Evolutionary conservation across 2,113 vertebrate genomes (phyloP), one percentile per base, ranked within the genome.

Genomic region (Eira barbara): DNA sequence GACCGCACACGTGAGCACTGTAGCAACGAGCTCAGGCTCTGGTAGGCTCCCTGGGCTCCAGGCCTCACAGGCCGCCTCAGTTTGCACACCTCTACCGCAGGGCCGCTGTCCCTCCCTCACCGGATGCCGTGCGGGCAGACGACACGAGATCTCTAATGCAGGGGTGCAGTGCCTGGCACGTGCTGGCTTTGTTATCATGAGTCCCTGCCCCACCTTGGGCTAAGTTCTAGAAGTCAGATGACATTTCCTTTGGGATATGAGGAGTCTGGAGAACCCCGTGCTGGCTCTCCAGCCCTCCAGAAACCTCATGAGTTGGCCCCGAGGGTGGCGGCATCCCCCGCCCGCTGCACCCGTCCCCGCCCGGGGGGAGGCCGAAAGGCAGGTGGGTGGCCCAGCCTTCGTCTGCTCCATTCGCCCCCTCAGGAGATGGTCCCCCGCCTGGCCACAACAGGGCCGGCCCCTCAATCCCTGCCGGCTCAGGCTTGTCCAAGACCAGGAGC

Each of bases 81-180:
- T 45, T 55, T 65, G 18, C 79, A 20, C 6, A 20, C 29, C 76
- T 49, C 23, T 36, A 29, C 29, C 1, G 4, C 8, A 52, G 25
- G 39, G 57, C 47, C 17, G 14, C 31, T 1, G 17, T 2, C 11
- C 27, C 42, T 47, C 7, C 69, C 8, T 21, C n/a, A 17, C 1
- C 1, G 29, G 36, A 10, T 0, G 8, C 36, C 0, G 1, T 1
- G 29, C 2, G 45, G 52, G 12, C 49, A 45, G 17, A 55, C 1
- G 59, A 49, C 55, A 12, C 1, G 9, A 14, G 29, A 3, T 15
- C 27, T 18, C 17, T 2, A 15, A 10, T 4, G 59, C 23, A 0
- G 21, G 21, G 2, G 17, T 25, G 73, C 39, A 4, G 86, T 0
- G 25, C 63, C 78, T 3, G 34, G 17, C 45, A 14, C 3, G 6